Percentiles rank a stretch among this genome's conserved stretches.
phyloP scores from a whole-genome alignment of 1,140 invertebrate genomes.

The Hestina assimilis region DNA sequence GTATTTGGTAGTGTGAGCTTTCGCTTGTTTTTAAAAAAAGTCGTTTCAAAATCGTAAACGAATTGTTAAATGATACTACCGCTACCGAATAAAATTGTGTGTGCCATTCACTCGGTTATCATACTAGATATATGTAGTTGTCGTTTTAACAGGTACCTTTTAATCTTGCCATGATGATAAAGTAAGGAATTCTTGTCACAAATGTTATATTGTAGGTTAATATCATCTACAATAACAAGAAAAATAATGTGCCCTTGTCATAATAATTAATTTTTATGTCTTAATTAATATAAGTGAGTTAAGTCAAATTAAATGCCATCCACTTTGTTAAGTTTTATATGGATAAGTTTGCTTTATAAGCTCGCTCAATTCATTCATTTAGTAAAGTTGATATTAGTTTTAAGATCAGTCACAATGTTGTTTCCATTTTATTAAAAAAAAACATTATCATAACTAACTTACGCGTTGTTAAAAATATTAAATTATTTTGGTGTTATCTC shows the following conservation, averaged over 20 bases:
- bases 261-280: constrained; percentile 66
- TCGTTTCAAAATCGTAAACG: constrained; percentile 28
- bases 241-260: constrained; percentile 69
- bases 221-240: constrained; percentile 55
- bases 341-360: constrained; percentile 72
- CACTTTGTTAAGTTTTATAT: constrained; percentile 77
- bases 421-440: constrained; percentile 7
- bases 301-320: constrained; percentile 78
- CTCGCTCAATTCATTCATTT: constrained; percentile 75
- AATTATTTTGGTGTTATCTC: constrained; percentile 16
- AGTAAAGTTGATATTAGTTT: constrained; percentile 64
- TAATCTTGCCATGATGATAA: constrained; percentile 77
- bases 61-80: constrained; percentile 46
- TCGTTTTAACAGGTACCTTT: constrained; percentile 77
- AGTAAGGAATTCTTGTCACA: constrained; percentile 75
- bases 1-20: constrained; percentile 40
- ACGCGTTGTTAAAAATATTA: neutral
- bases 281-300: constrained; percentile 74
- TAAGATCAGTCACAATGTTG: constrained; percentile 41
- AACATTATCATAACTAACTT: constrained; percentile 7
- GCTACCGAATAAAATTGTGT: constrained; percentile 60
- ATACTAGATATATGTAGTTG: constrained; percentile 70
- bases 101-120: constrained; percentile 76
- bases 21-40: constrained; percentile 31
- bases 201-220: constrained; percentile 57